Percentiles rank a stretch among this genome's conserved stretches.
phyloP scores from a whole-genome alignment of 2,888 invertebrate species.

The Hoplodrina blanda region DNA sequence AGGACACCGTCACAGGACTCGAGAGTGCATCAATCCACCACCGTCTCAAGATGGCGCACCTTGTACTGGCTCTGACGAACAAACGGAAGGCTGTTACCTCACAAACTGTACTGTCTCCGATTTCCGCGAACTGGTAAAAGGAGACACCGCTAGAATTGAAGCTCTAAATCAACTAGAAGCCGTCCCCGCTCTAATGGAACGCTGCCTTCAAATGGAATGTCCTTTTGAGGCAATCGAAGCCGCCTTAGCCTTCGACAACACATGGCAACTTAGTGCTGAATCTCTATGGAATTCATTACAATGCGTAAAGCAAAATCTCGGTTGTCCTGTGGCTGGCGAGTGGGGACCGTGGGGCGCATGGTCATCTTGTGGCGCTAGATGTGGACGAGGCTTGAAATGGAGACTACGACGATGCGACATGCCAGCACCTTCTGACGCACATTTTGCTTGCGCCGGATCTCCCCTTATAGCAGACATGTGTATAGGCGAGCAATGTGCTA shows the following conservation, averaged over 20 bases:
- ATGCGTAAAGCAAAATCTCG: slow-evolving; percentile 88
- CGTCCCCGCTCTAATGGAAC: slow-evolving; percentile 82
- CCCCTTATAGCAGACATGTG: slow-evolving; percentile 80
- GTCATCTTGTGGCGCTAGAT: slow-evolving; percentile 84
- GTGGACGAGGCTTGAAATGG: slow-evolving; percentile 83
- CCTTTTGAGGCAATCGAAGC: slow-evolving; percentile 83
- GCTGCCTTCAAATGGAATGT: slow-evolving; percentile 85
- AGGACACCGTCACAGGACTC: slow-evolving; percentile 80
- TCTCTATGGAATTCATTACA: slow-evolving; percentile 87
- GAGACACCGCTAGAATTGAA: slow-evolving; percentile 77
- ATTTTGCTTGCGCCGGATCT: slow-evolving; percentile 75
- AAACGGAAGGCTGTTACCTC: slow-evolving; percentile 82
- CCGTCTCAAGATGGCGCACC: slow-evolving; percentile 83
- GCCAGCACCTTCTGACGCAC: slow-evolving; percentile 80
- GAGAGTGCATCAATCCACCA: slow-evolving; percentile 85
- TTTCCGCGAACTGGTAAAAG: slow-evolving; percentile 78
- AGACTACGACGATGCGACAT: slow-evolving; percentile 81
- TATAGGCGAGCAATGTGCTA: slow-evolving; percentile 84
- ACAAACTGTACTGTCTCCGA: slow-evolving; percentile 83
- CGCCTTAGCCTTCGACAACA: slow-evolving; percentile 78
- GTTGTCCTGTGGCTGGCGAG: slow-evolving; percentile 85
- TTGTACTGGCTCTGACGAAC: slow-evolving; percentile 81
- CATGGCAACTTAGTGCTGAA: slow-evolving; percentile 84
- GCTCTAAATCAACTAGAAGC: slow-evolving; percentile 81
- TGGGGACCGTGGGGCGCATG: slow-evolving; percentile 85